Percentiles rank a stretch among this genome's conserved stretches.
These are phyloP conservation scores for Drosophila suboccidentalis DNA, from an alignment of 2,888 invertebrate genomes.

Conservation along the genomic window DNA sequence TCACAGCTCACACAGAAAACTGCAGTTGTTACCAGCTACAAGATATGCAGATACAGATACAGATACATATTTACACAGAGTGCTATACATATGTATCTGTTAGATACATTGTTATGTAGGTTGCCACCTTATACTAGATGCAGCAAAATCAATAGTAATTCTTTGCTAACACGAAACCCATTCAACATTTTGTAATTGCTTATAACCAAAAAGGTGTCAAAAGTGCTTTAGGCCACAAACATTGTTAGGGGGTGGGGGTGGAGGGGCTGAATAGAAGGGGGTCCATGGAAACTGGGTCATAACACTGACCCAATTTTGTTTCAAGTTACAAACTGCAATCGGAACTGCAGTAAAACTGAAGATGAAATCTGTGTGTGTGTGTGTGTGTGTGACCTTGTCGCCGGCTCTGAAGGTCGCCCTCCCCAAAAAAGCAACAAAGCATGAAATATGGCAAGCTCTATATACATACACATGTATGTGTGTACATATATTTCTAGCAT, in stretches of 20 bases:
- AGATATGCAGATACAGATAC: slow-evolving; percentile 36
- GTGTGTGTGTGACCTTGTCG: slow-evolving; percentile 46
- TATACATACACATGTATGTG: background rate
- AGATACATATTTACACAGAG: slow-evolving; percentile 22
- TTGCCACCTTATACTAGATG: slow-evolving; percentile 8
- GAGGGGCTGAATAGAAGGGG: background rate
- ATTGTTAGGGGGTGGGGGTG: background rate
- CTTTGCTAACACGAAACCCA: slow-evolving; percentile 3
- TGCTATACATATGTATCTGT: slow-evolving; percentile 2
- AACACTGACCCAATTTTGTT: slow-evolving; percentile 74
- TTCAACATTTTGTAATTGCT: slow-evolving; percentile 16
- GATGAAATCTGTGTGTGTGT: slow-evolving; percentile 18
- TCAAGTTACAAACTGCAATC: slow-evolving; percentile 16
- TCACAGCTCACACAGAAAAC: slow-evolving; percentile 37
- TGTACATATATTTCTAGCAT: background rate
- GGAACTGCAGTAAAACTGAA: slow-evolving; percentile 27
- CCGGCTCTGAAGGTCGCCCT: slow-evolving; percentile 50
- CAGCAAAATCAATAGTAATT: slow-evolving; percentile 20
- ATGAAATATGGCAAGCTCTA: slow-evolving; percentile 28
- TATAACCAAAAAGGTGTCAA: slow-evolving; percentile 13
- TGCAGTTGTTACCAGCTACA: slow-evolving; percentile 33
- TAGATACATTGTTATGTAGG: slow-evolving; percentile 31
- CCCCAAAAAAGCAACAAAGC: slow-evolving; percentile 24
- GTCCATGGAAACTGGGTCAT: slow-evolving; percentile 67
- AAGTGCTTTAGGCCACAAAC: slow-evolving; percentile 6